Evolutionary conservation across 2,113 vertebrate species (phyloP).

Genomic region (Numenius arquata): DNA sequence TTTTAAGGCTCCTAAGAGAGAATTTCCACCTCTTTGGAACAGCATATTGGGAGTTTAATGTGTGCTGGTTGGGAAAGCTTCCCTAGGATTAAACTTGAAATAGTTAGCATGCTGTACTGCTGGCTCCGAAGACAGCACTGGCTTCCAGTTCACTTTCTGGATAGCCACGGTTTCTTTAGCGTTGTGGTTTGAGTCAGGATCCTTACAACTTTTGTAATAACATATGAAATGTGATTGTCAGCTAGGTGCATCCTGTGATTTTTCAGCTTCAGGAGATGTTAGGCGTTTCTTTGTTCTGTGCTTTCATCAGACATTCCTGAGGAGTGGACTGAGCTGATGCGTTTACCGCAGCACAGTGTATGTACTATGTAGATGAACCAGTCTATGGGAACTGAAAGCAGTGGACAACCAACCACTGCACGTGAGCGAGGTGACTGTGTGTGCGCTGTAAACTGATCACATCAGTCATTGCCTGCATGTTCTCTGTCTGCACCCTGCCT

Average conservation of each 20-base stretch:
- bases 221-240: too few species aligned
- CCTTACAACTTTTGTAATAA: too few species aligned
- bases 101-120: neutral
- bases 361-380: neutral
- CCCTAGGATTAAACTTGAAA: neutral
- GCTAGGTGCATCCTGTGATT: neutral
- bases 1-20: neutral
- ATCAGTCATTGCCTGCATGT: neutral
- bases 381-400: neutral
- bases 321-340: neutral
- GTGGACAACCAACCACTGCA: neutral
- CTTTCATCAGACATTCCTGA: neutral
- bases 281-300: neutral
- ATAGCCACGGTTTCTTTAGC: neutral
- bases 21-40: neutral
- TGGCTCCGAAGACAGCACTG: neutral
- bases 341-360: neutral
- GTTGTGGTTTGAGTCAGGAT: neutral
- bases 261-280: neutral
- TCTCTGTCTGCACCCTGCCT: neutral
- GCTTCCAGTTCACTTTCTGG: neutral
- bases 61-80: neutral
- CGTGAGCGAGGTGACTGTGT: neutral
- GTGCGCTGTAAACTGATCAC: neutral
- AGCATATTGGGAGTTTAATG: neutral